Conservation (phyloP, 2,888 invertebrate genomes). For the Drosophila pullipes region DNA sequence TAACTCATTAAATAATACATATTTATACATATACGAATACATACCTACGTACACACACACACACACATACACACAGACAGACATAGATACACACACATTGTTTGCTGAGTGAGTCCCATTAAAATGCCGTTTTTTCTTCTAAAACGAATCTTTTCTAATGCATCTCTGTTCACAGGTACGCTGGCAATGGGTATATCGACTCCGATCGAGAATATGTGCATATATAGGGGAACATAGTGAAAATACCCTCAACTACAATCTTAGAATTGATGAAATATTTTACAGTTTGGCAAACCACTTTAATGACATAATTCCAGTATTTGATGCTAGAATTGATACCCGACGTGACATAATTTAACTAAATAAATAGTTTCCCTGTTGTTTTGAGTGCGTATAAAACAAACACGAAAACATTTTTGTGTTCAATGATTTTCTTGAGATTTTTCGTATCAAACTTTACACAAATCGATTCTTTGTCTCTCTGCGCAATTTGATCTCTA, state of each 20-base stretch:
- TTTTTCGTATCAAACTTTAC: neutral
- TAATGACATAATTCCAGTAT: neutral
- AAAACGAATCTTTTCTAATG: slow-evolving; percentile 6
- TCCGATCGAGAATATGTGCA: too few relatives aligned
- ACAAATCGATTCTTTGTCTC: neutral
- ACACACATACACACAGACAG: slow-evolving; percentile 27
- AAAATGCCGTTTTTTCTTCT: slow-evolving; percentile 54
- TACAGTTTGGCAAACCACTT: neutral
- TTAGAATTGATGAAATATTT: neutral
- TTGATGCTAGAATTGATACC: neutral
- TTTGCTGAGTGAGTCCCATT: slow-evolving; percentile 64
- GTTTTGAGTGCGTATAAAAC: neutral
- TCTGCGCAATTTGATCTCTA: too few relatives aligned
- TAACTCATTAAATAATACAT: slow-evolving; percentile 70
- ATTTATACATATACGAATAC: slow-evolving; percentile 21
- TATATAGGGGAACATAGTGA: neutral
- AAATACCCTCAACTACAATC: neutral
- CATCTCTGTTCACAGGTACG: neutral
- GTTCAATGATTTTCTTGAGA: neutral
- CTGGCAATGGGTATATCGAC: neutral
- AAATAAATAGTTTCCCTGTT: neutral
- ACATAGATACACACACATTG: slow-evolving; percentile 29
- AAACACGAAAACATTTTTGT: neutral
- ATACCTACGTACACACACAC: slow-evolving; percentile 46
- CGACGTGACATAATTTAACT: neutral